phyloP scores from a whole-genome alignment of 2,888 invertebrate genomes.

The Euproctis similis region DNA sequence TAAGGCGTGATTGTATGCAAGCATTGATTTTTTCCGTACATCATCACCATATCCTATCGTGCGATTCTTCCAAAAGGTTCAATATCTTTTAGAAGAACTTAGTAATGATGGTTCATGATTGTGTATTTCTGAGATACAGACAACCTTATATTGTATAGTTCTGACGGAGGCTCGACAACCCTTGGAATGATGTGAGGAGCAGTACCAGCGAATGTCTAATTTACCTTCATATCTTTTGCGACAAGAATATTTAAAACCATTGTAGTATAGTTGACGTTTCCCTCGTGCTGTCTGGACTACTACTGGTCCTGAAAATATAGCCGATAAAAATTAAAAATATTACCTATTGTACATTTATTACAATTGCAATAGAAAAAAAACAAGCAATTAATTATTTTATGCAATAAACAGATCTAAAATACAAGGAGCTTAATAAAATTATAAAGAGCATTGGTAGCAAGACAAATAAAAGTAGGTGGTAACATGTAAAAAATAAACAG shows the following conservation, averaged over 20 bases:
- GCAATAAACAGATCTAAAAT: not conserved
- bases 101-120: constrained; percentile 15
- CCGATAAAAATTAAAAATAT: no score
- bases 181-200: constrained; percentile 31
- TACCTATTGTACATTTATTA: no score
- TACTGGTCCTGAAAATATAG: constrained; percentile 9
- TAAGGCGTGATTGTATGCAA: no score
- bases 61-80: no score
- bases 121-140: constrained; percentile 16
- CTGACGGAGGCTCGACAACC: constrained; percentile 28
- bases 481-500: no score
- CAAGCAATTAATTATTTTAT: no score
- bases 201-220: constrained; percentile 28
- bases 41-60: no score
- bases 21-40: no score
- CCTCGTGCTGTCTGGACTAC: constrained; percentile 17
- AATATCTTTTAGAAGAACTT: constrained; percentile 6
- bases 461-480: no score
- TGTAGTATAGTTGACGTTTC: constrained; percentile 16
- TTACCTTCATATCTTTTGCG: constrained; percentile 13
- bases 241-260: constrained; percentile 19
- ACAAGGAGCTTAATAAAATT: no score
- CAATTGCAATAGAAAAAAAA: no score
- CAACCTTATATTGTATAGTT: constrained; percentile 23
- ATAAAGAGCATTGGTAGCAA: no score